Evolutionary conservation across 1,140 invertebrate genomes (phyloP), one percentile per base, ranked within the genome.

Genomic region (Aleiodes sp.): DNA sequence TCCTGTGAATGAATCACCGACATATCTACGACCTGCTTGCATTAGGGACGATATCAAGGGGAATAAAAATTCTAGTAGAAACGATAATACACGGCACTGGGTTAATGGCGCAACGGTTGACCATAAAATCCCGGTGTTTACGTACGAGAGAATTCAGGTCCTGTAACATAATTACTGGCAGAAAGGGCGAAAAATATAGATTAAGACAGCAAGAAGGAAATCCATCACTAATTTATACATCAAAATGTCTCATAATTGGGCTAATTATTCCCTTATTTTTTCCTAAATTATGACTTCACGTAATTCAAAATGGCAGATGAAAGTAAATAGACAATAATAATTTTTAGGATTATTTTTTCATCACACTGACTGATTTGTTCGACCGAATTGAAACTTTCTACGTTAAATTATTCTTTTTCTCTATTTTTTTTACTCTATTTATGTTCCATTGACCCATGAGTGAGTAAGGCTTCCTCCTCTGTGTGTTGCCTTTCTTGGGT

Each of bases 371-470:
- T 35, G 10, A 10, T 35, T 10, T 35, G 31, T 35, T 35, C 4
- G 4, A 10, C 31, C 4, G 31, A 35, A 35, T 35, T 35, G 10
- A 35, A 6, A 35, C 31, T 35, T 35, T 35, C 31, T 35, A 35
- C 31, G 4, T 65, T 71, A 63, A 10, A 35, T 35, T 35, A 35
- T 35, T 68, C 65, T 72, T 76, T 72, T 70, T 72, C 70, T 66
- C 56, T 57, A 28, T 21, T 68, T 60, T 56, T 39, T 73, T 71
- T 73, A 70, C 70, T 72, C 71, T 72, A 75, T 73, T 77, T 72
- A 73, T 65, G 75, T 78, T 78, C 71, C 75, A 78, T 76, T 78
- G 76, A 78, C 76, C 76, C 64, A 75, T 72, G 65, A 67, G n/a
- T n/a, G n/a, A 52, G 4, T 10, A 21, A 21, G 46, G 46, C 46